phyloP scores from a whole-genome alignment of 2,888 invertebrate species.

The Lysandra bellargus region DNA sequence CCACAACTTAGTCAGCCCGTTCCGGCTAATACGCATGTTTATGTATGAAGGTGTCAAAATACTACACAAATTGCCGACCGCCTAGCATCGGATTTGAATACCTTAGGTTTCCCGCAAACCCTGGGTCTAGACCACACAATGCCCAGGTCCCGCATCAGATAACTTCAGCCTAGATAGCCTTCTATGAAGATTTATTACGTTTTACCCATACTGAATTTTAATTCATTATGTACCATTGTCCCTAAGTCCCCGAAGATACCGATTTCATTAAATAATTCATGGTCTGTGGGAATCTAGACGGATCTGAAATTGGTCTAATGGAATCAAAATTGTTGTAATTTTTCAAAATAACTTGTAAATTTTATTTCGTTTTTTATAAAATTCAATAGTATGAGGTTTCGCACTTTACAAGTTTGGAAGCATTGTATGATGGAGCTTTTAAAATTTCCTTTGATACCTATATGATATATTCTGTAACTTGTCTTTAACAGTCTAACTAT shows the following conservation, averaged over 20 bases:
- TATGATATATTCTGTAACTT: no score
- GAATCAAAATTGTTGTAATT: not conserved
- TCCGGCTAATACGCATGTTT: constrained; percentile 50
- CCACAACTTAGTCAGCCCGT: not conserved
- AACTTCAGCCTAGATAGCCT: constrained; percentile 74
- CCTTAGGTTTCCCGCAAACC: constrained; percentile 48
- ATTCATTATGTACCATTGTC: constrained; percentile 68
- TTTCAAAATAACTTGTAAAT: no score
- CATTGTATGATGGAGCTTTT: no score
- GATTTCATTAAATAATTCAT: constrained; percentile 44
- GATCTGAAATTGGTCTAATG: not conserved
- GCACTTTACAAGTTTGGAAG: no score
- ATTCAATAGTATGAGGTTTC: no score
- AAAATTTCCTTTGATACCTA: no score
- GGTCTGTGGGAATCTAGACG: constrained; percentile 45
- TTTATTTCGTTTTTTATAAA: no score
- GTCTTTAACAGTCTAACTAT: no score
- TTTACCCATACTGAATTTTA: constrained; percentile 72
- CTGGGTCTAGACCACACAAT: constrained; percentile 13
- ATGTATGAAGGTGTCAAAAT: constrained; percentile 78
- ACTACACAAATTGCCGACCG: constrained; percentile 68
- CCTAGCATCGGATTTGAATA: constrained; percentile 75
- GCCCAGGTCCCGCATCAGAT: constrained; percentile 65
- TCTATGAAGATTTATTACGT: constrained; percentile 75
- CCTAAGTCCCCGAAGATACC: constrained; percentile 45